phyloP scores from a whole-genome alignment of 2,113 vertebrate species.

The Meleagris gallopavo region DNA sequence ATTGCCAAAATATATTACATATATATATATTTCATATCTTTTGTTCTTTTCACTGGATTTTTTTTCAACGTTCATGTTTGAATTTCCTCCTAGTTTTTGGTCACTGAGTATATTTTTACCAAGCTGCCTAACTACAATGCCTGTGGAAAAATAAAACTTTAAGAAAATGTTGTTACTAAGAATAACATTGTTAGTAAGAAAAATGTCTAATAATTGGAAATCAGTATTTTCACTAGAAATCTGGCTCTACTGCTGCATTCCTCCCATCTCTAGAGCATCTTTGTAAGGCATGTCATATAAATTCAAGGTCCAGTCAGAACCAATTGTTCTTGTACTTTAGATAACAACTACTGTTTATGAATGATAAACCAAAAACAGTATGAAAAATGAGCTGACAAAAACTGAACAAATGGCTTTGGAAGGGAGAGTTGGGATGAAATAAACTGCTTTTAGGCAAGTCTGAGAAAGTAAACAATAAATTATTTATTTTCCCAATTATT shows the following conservation, averaged over 20 bases:
- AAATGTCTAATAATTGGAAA: not conserved
- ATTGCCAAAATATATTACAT: not conserved
- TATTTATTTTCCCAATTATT: slow-evolving; percentile 18
- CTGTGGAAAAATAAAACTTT: not conserved
- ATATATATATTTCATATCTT: not conserved
- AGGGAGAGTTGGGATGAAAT: not conserved
- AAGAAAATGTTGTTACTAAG: not conserved
- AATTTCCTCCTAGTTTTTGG: not conserved
- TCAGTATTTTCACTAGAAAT: not conserved
- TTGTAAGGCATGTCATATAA: not conserved
- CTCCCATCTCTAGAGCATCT: not conserved
- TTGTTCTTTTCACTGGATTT: not conserved
- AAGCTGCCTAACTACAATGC: not conserved
- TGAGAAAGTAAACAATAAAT: not conserved
- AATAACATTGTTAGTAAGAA: slow-evolving; percentile 4
- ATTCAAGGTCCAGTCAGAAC: not conserved
- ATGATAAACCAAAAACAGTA: not conserved
- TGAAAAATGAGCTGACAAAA: not conserved
- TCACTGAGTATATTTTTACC: not conserved
- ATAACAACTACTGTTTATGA: not conserved
- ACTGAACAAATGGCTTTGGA: not conserved
- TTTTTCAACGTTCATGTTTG: not conserved
- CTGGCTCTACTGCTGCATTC: not conserved
- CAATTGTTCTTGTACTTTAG: not conserved
- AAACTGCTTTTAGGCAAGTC: not conserved